Conservation (phyloP, 2,888 invertebrate species). For the Caenorhabditis macrosperma region DNA sequence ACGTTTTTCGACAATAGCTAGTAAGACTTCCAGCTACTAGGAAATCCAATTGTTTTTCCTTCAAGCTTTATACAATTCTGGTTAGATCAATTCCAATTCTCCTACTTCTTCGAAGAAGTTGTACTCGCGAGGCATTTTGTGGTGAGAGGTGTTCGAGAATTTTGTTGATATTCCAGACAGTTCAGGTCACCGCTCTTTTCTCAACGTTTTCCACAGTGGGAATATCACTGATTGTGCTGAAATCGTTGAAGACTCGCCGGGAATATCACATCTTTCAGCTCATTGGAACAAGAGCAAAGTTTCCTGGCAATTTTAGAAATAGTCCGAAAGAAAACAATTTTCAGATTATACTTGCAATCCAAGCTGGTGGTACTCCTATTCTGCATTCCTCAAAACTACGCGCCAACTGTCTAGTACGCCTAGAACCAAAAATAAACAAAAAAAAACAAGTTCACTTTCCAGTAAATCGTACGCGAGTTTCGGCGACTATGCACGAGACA, state of each 20-base stretch:
- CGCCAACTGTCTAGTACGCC: not conserved
- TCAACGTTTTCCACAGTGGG: not conserved
- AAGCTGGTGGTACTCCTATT: conserved; percentile 5
- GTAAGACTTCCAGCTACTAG: too few species aligned
- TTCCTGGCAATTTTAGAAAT: not conserved
- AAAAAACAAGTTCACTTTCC: too few species aligned
- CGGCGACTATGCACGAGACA: conserved; percentile 22
- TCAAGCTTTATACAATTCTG: conserved; percentile 9
- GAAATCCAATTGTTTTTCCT: not conserved
- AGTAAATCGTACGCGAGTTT: conserved; percentile 17
- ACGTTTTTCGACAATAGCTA: too few species aligned
- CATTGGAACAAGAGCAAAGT: not conserved
- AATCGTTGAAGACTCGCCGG: too few species aligned
- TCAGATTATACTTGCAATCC: not conserved
- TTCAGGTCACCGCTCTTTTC: not conserved
- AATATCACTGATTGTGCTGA: too few species aligned
- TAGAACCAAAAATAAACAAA: conserved; percentile 2
- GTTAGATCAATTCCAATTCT: not conserved
- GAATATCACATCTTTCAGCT: not conserved
- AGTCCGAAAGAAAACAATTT: not conserved
- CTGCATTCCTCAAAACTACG: not conserved
- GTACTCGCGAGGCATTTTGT: not conserved
- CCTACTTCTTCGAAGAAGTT: conserved; percentile 10
- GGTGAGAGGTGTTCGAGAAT: not conserved
- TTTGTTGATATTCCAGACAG: not conserved